Evolutionary conservation across 2,888 invertebrate genomes (phyloP), one percentile per base, ranked within the genome.

Genomic region (Leptopilina syphax): DNA sequence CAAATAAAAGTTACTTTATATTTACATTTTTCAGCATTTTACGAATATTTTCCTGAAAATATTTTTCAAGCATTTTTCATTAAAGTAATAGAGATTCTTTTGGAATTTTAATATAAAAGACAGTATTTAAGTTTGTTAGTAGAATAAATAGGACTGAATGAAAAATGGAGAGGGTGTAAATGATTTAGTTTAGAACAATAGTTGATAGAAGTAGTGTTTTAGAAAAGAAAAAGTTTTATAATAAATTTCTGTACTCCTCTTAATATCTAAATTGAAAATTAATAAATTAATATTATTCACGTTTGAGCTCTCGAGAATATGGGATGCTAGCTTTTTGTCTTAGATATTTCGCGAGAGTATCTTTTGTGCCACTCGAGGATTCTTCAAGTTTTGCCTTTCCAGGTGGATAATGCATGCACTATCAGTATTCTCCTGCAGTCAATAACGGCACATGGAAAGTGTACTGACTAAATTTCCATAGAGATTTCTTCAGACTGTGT

Each of bases 341-440:
- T 1, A 34, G 3, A 34, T 34, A 34, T 34, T 34, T 34, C 34
- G 34, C 50, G 54, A 57, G 57, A 73, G 57, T 73, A 57, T 73
- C 73, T 73, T 73, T 73, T 73, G 57, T n/a, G 57, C 54, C 73
- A 73, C 57, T 73, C 34, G 73, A 57, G 73, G 57, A 57, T 73
- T 73, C 73, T 73, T 57, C 73, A 57, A 73, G 73, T 73, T 73
- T 57, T 57, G 27, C 57, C 34, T 57, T 57, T 54, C 57, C 70
- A 73, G 86, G 86, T 87, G 85, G 87, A 89, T 89, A 88, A 89
- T 89, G 85, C 87, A 88, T 86, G 85, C 85, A 83, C 57, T 57
- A 88, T 89, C 86, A 86, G 89, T 88, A 89, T 89, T 89, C 88
- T 73, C 9, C 34, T 54, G 84, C 87, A 89, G 86, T 88, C 87